Base-by-base conservation (phyloP, 1,140 invertebrate genomes). In the Aphaenogaster rudis region DNA sequence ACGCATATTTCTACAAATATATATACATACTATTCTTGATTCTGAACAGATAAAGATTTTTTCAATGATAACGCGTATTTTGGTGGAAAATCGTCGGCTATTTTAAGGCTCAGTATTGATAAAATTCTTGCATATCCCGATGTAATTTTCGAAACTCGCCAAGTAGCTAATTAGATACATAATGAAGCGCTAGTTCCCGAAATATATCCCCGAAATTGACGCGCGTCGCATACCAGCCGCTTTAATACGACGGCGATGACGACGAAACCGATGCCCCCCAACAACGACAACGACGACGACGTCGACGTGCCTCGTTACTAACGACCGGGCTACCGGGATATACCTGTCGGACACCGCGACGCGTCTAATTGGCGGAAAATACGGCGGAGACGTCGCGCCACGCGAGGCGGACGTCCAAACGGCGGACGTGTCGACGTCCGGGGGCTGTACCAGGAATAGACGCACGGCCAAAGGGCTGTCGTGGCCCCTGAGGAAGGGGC, bases 301-400 rank as follows among this genome's bases (percentile, higher is more conserved):
- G 79, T 39, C 64, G 76, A 90, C 79, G 86, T 77, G 79, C 59
- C 59, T 87, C 79, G 89, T 90, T 91, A 88, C 89, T 88, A 91
- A 91, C 79, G 90, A 91, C 72, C 89, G 33, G 13, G 78, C 52
- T 81, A 52, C 74, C 87, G 87, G 87, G 87, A 91, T 91, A 91
- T 91, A 91, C 89, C 87, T 91, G 90, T 91, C 90, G 87, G 89
- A 82, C 87, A 74, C 84, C 81, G 79, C 88, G 92, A 92, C 91
- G 89, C 81, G 90, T 93, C 90, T 93, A 94, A 94, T 94, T 91
- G 92, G 86, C 90, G 88, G 91, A 93, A 94, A 94, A 94, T 94
- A 93, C 90, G 87, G 79, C 91, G 79, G 69, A 86, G 89, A 91
- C 78, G 81, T 86, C 78, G 28, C 54, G 59, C 88, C 89, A 88